phyloP scores from a whole-genome alignment of 2,113 vertebrate genomes.

The Saiga tatarica region DNA sequence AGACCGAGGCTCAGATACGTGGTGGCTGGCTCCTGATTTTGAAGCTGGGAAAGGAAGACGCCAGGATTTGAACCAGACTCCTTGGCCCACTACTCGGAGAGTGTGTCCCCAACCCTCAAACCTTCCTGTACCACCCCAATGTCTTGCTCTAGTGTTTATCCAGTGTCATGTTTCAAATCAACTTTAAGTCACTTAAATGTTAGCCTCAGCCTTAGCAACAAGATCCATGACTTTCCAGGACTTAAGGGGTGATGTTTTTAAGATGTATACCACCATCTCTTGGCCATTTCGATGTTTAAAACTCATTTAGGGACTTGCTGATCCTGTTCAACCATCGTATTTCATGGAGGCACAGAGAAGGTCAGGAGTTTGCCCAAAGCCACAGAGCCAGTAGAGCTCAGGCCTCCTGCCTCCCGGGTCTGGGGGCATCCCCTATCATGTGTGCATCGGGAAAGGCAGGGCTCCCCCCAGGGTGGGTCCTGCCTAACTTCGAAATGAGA shows the following conservation, averaged over 20 bases:
- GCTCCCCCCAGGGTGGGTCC: background rate
- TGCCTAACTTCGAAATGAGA: background rate
- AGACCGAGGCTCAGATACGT: background rate
- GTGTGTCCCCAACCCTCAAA: background rate
- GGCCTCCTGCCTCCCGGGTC: too few relatives aligned
- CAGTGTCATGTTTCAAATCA: background rate
- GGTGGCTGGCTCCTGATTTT: background rate
- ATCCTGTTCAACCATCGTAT: background rate
- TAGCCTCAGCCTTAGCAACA: background rate
- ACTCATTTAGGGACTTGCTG: background rate
- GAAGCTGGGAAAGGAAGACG: background rate
- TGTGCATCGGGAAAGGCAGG: fast-evolving
- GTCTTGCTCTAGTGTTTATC: background rate
- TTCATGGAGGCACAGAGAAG: background rate
- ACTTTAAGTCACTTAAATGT: background rate
- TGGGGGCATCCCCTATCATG: background rate
- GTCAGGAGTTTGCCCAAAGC: background rate
- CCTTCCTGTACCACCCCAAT: fast-evolving
- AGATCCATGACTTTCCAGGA: background rate
- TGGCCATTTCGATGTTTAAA: background rate
- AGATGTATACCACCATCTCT: background rate
- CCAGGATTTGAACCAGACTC: too few relatives aligned
- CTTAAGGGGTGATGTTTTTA: background rate
- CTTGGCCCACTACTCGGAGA: fast-evolving
- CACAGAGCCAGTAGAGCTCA: background rate